Evolutionary conservation across 2,888 invertebrate species (phyloP), one percentile per base, ranked within the genome.

Genomic region (Ennomos fuscantarius): DNA sequence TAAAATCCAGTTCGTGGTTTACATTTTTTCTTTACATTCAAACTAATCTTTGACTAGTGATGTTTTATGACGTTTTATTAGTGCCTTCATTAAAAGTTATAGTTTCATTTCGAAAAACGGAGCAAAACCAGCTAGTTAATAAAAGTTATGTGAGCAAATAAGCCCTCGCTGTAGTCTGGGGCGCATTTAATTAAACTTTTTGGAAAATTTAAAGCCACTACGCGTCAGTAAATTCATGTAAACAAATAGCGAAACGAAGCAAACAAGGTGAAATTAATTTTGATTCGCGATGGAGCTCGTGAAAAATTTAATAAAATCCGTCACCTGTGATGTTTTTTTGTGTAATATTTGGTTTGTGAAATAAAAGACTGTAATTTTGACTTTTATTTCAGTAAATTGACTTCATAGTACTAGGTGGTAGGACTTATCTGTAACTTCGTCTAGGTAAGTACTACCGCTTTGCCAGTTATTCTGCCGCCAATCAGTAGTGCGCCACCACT

Each of bases 301-400:
- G 79, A 81, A 77, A 81, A 79, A 82, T 83, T 86, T 84, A 85
- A 84, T 86, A 66, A 68, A 80, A 86, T 85, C 79, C 86, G 84
- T 87, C 87, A 86, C 87, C 86, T 87, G 87, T 73, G 77, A 73
- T 72, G 73, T 66, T 70, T 62, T 62, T 56, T 49, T 49, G 47
- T 47, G 51, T 34, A 60, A 68, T 67, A 72, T 74, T 76, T 69
- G 65, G 62, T 41, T n/a, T 15, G 5, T 37, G 37, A 33, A 54
- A 34, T 47, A 33, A 55, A 37, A 1, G 33, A 15, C 15, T 11
- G 12, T 2, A 3, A 9, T 37, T 46, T 46, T 24, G 3, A 6
- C 24, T 24, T 24, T 6, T 5, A 6, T 1, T 24, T 1, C 24
- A 24, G 24, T 24, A 24, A 24, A 24, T 24, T 24, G 6, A 1